phyloP scores from a whole-genome alignment of 1,140 invertebrate species.

The Nasonia vitripennis region DNA sequence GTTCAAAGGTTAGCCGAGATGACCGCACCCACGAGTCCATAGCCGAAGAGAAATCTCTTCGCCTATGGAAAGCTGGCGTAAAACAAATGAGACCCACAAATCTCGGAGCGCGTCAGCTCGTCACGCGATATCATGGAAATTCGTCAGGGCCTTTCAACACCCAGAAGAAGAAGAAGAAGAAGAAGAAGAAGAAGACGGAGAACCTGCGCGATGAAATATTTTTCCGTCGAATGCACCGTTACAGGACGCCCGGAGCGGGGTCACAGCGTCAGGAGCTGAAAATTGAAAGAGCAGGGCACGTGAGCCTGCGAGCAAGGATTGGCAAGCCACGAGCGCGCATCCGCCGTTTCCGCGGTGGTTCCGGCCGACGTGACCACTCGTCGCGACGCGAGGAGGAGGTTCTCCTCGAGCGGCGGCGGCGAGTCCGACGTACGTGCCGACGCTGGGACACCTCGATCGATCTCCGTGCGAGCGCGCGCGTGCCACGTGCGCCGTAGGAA shows the following conservation, averaged over 20 bases:
- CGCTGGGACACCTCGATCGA: background rate
- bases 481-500: background rate
- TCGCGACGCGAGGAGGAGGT: too few relatives aligned
- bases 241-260: background rate
- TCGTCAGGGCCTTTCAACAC: background rate
- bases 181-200: background rate
- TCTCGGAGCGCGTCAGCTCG: background rate
- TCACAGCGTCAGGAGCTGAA: background rate
- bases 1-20: background rate
- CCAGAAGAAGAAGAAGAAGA: background rate
- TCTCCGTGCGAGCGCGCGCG: background rate
- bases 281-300: slow-evolving; percentile 12
- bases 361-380: slow-evolving; percentile 30
- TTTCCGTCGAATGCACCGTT: slow-evolving; percentile 4
- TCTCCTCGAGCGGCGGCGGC: too few relatives aligned
- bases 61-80: background rate
- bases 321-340: slow-evolving; percentile 16
- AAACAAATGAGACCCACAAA: background rate
- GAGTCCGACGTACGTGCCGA: background rate
- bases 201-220: background rate
- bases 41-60: too few relatives aligned
- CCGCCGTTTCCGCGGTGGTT: slow-evolving; percentile 42
- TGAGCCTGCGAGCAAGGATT: slow-evolving; percentile 16
- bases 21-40: background rate
- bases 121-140: slow-evolving; percentile 3